Base-by-base conservation (phyloP, 1,140 invertebrate genomes). In the Aleiodes sp. region DNA sequence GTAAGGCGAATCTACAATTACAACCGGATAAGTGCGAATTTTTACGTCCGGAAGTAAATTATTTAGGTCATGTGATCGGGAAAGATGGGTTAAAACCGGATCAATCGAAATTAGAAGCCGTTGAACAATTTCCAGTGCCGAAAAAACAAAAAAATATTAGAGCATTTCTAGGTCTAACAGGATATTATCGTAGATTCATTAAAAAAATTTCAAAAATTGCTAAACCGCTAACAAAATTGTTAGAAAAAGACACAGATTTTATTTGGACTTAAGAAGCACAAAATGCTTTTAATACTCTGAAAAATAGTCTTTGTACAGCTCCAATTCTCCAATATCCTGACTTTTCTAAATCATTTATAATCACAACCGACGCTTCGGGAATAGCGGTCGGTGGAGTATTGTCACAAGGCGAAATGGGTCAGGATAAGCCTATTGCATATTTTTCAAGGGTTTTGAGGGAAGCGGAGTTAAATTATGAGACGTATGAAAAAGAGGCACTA, bases 161-260 rank as follows among this genome's bases (percentile, higher is more conserved):
- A n/a, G 10, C 10, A 12, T 52, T 65, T 7, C 26, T 65, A 9
- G 63, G 63, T 4, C 19, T 65, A 2, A 65, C 19, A 31, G 63
- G 63, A 28, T 65, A 65, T 65, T 59, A 59, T 31, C 21, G 56
- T 4, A 21, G 56, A 2, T 59, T 59, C n/a, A 59, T 59, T 16
- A 31, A 59, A 59, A 59, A 59, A n/a, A n/a, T 29, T 59, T 31
- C 33, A 29, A 64, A 64, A 64, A 64, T 64, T 8, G 19, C 39
- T 4, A 64, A 64, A 12, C 62, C n/a, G n/a, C n/a, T n/a, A n/a
- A n/a, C n/a, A n/a, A n/a, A n/a, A n/a, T n/a, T n/a, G n/a, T n/a
- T n/a, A n/a, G n/a, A n/a, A n/a, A n/a, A n/a, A n/a, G n/a, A n/a
- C n/a, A n/a, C n/a, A n/a, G n/a, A n/a, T n/a, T 57, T 57, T 24